Evolutionary conservation across 2,113 vertebrate species (phyloP), one percentile per base, ranked within the genome.

Genomic region (Genyomyrus donnyi): DNA sequence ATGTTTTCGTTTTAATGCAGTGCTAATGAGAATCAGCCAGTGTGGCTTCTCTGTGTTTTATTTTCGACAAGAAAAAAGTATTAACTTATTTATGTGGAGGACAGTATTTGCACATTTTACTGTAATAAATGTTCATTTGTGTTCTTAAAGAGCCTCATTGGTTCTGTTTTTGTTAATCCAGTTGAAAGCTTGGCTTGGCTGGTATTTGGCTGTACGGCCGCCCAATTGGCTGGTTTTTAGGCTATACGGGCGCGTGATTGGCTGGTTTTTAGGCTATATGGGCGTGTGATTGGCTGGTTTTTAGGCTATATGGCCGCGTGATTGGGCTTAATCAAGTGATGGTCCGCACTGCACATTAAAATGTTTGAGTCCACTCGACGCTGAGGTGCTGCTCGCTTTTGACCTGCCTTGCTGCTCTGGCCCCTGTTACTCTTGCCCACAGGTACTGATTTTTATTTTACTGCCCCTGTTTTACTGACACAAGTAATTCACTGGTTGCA

Each of bases 91-190:
- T 49, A 53, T 42, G 48, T 31, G 11, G 24, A 3, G 49, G 27
- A 31, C 83, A 48, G 48, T 48, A 21, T 45, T 85, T 53, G 85
- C 46, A 87, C 49, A 87, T 87, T 87, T 87, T 50, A 87, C n/a
- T 87, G 86, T 87, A 56, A 87, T 87, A 87, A 87, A 56, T 56
- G 48, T 85, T 46, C 10, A 48, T 85, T 46, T 49, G 46, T 85
- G 46, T 85, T 85, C 45, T 85, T 49, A 21, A 42, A 84, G 8
- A 85, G 46, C 83, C 21, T 49, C 7, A 2, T n/a, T 21, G 11
- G 39, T 42, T 46, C 42, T 70, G 21, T 58, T 24, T 45, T 58
- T 62, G 31, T 58, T 42, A 11, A 62, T 88, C 19, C 58, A 7
- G 8, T 7, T 39, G 35, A 42, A 24, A 9, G 52, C 58, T 88